Conservation (phyloP, 2,797 vertebrate genomes). For the Nothura maculosa region DNA sequence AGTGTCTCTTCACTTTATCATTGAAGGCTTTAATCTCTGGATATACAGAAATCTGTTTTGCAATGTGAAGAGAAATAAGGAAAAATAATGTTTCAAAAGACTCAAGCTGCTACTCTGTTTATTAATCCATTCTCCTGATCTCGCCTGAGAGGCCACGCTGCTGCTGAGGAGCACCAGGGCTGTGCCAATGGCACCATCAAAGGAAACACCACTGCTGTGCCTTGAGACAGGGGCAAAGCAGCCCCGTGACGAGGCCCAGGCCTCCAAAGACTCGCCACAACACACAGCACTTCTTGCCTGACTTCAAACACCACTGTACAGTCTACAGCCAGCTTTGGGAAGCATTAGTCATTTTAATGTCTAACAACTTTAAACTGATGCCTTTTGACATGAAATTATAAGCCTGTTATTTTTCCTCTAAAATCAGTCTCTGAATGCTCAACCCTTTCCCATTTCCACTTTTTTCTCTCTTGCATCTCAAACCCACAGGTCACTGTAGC, state of each 20-base stretch:
- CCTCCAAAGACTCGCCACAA: not conserved
- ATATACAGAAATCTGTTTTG: not conserved
- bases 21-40: not conserved
- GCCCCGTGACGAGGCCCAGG: not conserved
- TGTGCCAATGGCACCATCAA: not conserved
- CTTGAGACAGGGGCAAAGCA: not conserved
- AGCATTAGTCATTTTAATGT: not conserved
- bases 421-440: not conserved
- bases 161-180: not conserved
- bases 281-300: not conserved
- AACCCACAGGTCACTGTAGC: not conserved
- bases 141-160: not conserved
- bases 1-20: not conserved
- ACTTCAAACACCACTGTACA: not conserved
- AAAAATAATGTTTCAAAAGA: not conserved
- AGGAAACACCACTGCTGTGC: not conserved
- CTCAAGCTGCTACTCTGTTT: not conserved
- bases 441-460: not conserved
- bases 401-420: not conserved
- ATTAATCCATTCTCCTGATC: not conserved
- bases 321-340: not conserved
- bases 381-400: not conserved
- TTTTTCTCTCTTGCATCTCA: not conserved
- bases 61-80: not conserved
- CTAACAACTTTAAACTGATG: not conserved